These are phyloP conservation scores for Cistogaster globosa DNA, from an alignment of 2,888 invertebrate species.

Conservation along the genomic window DNA sequence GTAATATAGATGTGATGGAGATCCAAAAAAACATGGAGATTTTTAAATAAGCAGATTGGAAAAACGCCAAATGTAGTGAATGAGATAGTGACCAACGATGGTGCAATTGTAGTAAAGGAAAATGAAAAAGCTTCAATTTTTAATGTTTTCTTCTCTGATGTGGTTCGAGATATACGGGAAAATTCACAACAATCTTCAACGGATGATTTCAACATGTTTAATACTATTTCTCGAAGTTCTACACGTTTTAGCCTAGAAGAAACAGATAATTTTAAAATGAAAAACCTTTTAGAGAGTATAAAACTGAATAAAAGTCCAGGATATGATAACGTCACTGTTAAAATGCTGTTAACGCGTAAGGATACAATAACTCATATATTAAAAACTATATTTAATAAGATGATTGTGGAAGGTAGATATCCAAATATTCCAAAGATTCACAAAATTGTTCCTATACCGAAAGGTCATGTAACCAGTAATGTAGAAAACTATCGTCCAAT, in stretches of 20 bases:
- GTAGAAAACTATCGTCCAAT: constrained; percentile 11
- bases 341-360: constrained; percentile 15
- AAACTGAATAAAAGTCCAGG: not conserved
- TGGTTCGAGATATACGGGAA: not conserved
- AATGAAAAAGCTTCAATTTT: not conserved
- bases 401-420: not conserved
- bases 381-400: too few species aligned
- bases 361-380: too few species aligned
- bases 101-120: too few species aligned
- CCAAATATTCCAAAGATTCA: not conserved
- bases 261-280: not conserved
- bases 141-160: not conserved
- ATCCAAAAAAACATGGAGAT: too few species aligned
- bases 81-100: too few species aligned
- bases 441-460: not conserved
- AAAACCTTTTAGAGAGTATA: not conserved
- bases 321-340: not conserved
- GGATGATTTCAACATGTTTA: constrained; percentile 1
- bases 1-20: too few species aligned
- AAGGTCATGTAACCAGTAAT: not conserved
- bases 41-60: too few species aligned
- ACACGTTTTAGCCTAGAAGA: not conserved
- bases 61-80: too few species aligned
- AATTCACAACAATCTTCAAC: not conserved
- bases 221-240: not conserved